Conservation (phyloP, 2,888 invertebrate genomes). For the Oscheius myriophilus region DNA sequence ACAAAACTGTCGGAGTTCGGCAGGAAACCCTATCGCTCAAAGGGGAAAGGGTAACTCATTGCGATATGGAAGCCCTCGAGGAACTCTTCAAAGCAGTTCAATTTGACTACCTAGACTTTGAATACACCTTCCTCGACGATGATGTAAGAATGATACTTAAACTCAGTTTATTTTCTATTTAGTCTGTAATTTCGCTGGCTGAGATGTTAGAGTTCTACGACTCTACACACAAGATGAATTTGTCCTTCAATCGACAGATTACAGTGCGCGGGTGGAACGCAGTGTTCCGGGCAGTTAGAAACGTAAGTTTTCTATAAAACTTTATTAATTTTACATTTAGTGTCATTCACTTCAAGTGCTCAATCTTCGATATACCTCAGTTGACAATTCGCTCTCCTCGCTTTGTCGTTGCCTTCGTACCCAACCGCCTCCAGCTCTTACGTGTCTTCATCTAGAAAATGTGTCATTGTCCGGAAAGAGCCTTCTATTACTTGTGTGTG, state of each 20-base stretch:
- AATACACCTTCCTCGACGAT: constrained; percentile 80
- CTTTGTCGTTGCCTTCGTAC: constrained; percentile 78
- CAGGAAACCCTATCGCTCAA: constrained; percentile 52
- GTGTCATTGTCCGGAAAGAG: constrained; percentile 81
- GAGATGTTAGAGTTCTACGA: constrained; percentile 94
- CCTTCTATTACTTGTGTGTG: constrained; percentile 79
- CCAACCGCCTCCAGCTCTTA: constrained; percentile 77
- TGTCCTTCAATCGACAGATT: constrained; percentile 82
- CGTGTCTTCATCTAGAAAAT: constrained; percentile 83
- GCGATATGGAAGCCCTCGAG: constrained; percentile 84
- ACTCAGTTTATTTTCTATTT: constrained; percentile 28
- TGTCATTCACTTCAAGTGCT: constrained; percentile 80
- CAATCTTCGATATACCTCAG: constrained; percentile 78
- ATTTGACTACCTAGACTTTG: constrained; percentile 80
- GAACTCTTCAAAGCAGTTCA: constrained; percentile 83
- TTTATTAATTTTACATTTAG: constrained; percentile 71
- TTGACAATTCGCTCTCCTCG: constrained; percentile 75
- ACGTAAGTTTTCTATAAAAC: constrained; percentile 74
- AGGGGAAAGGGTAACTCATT: constrained; percentile 78
- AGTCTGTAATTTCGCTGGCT: constrained; percentile 82
- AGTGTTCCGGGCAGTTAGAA: constrained; percentile 82
- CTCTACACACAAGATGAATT: constrained; percentile 81
- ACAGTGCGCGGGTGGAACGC: constrained; percentile 85
- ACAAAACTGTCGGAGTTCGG: constrained; percentile 45
- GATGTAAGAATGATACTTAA: constrained; percentile 75